These are phyloP conservation scores for Naja naja DNA, from an alignment of 2,113 vertebrate species.

Conservation along the genomic window DNA sequence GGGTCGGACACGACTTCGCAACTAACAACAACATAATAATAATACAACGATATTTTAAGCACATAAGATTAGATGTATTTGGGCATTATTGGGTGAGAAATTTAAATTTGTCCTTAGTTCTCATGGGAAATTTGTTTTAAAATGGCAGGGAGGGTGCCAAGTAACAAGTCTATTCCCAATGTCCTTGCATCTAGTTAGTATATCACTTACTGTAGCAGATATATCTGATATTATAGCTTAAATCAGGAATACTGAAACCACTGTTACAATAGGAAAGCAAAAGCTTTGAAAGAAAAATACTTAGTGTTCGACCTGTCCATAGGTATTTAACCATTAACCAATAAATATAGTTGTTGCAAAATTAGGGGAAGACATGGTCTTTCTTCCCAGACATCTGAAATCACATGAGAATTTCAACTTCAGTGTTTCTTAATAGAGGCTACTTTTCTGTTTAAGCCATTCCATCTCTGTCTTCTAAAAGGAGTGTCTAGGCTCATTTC, in stretches of 20 bases:
- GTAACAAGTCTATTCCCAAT: neutral
- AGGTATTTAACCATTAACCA: neutral
- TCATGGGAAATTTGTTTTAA: neutral
- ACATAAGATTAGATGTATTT: neutral
- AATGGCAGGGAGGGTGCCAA: neutral
- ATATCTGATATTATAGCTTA: neutral
- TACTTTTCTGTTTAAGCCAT: neutral
- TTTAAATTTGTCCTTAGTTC: neutral
- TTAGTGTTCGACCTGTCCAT: neutral
- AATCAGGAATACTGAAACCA: neutral
- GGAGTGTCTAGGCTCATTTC: neutral
- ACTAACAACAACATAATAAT: neutral
- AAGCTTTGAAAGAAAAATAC: neutral
- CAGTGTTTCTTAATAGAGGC: neutral
- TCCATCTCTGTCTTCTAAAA: neutral
- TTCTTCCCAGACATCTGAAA: neutral
- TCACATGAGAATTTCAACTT: neutral
- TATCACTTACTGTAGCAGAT: neutral
- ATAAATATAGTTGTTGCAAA: neutral
- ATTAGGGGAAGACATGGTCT: neutral
- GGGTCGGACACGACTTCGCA: too few relatives aligned
- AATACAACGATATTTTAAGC: neutral
- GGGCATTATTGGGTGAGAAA: neutral
- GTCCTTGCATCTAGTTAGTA: neutral
- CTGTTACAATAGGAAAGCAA: neutral